Percentiles rank a stretch among this genome's conserved stretches.
Conservation (phyloP, 2,888 invertebrate genomes). For the Nycteola revayana region DNA sequence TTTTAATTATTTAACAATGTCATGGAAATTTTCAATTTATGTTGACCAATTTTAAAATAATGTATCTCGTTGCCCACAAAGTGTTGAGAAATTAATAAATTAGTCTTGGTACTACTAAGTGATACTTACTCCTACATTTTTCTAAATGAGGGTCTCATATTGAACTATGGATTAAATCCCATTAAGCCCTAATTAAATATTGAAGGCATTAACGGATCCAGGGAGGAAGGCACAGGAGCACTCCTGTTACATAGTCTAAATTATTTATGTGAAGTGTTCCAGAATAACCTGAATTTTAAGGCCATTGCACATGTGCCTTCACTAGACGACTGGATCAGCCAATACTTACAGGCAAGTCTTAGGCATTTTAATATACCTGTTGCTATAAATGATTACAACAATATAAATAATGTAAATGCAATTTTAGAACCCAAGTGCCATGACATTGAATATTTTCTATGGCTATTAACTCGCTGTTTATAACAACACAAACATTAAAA, state of each 20-base stretch:
- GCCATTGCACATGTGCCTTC: no score
- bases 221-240: constrained; percentile 2
- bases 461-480: constrained; percentile 41
- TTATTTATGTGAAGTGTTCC: no score
- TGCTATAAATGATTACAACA: constrained; percentile 34
- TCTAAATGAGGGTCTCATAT: constrained; percentile 50
- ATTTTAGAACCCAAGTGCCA: constrained; percentile 46
- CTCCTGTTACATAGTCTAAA: no score
- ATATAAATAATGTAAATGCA: constrained; percentile 30
- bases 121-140: constrained; percentile 54
- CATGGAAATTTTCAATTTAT: constrained; percentile 63
- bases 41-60: constrained; percentile 39
- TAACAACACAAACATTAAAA: constrained; percentile 49
- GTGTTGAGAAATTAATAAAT: constrained; percentile 38
- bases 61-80: constrained; percentile 38
- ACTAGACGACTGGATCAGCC: constrained; percentile 2
- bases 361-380: constrained; percentile 58
- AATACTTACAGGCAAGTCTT: constrained; percentile 68
- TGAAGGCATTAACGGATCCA: constrained; percentile 49
- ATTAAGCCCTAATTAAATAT: constrained; percentile 55
- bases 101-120: constrained; percentile 38
- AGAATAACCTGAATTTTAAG: no score
- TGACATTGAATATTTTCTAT: constrained; percentile 60
- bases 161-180: constrained; percentile 63
- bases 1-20: constrained; percentile 69